Conservation (phyloP, 2,888 invertebrate species). For the Meloe dianella region DNA sequence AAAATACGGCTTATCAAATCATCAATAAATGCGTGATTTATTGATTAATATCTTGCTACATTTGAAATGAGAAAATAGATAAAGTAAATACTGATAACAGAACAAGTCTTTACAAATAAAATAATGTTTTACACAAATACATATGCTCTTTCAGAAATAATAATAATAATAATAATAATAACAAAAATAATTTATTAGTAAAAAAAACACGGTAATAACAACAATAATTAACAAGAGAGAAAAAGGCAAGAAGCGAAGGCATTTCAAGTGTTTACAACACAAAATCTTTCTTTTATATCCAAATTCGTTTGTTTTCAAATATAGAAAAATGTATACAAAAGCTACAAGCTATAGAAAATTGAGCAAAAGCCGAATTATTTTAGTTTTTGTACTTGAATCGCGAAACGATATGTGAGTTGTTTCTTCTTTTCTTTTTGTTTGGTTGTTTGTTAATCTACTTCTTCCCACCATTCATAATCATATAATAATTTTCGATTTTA, state of each 20-base stretch:
- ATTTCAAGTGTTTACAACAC: conserved; percentile 26
- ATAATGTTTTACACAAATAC: neutral
- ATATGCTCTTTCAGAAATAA: neutral
- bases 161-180: conserved; percentile 5
- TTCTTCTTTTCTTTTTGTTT: neutral
- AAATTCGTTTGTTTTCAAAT: neutral
- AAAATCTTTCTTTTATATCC: neutral
- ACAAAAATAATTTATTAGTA: conserved; percentile 7
- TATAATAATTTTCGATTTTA: conserved; percentile 49
- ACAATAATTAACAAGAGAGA: conserved; percentile 33
- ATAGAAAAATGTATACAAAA: conserved; percentile 17
- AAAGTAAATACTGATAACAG: conserved; percentile 5
- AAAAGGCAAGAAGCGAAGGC: conserved; percentile 40
- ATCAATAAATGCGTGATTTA: neutral
- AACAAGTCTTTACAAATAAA: neutral
- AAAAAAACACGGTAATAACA: conserved; percentile 15
- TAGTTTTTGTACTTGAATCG: conserved; percentile 21
- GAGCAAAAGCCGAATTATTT: conserved; percentile 24
- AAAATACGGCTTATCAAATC: neutral
- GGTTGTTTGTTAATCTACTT: conserved; percentile 26
- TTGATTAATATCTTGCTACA: neutral
- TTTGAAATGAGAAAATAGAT: neutral
- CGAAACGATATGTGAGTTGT: conserved; percentile 7
- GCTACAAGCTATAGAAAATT: conserved; percentile 24
- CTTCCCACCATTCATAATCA: conserved; percentile 50